Evolutionary conservation across 2,113 vertebrate species (phyloP), one percentile per base, ranked within the genome.

Genomic region (Macaca nemestrina): DNA sequence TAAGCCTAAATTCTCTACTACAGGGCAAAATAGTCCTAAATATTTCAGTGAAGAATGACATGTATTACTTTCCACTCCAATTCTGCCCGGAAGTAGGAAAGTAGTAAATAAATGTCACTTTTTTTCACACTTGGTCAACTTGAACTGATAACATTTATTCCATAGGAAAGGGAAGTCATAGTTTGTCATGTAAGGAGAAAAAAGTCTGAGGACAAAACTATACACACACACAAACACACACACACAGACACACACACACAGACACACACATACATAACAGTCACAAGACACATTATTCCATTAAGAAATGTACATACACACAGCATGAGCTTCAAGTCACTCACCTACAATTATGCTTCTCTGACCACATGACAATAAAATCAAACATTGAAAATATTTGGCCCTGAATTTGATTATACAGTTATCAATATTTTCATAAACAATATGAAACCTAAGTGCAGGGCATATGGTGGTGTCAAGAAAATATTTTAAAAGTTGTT

Each of bases 371-470:
- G 70, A 59, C n/a, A 73, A 25, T 84, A 45, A 93, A 84, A 40
- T 93, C 52, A 88, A 45, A 35, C 35, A 78, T 1, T 68, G 73
- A 11, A 73, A 94, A 94, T 90, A 64, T 52, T 83, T 50, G 3
- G 2, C 52, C 73, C 38, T 82, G 10, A 83, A 79, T 73, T 32
- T 94, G 17, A 73, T 35, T 52, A 50, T 8, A 35, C 10, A 68
- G 79, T 90, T 61, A 90, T 82, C 64, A 82, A 61, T 45, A 67
- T 67, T 93, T 85, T 94, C 18, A 52, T 90, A 83, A 79, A 79
- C 70, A 18, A 43, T 7, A 45, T 43, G 45, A 93, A 79, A 38
- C 14, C 43, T 57, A 88, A 87, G 6, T 72, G 0, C 17, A 59
- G 45, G n/a, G 32, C 43, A 67, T 68, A 59, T 30, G 48, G 13